Conservation (phyloP, 2,113 vertebrate genomes). For the Elanus axillaris region DNA sequence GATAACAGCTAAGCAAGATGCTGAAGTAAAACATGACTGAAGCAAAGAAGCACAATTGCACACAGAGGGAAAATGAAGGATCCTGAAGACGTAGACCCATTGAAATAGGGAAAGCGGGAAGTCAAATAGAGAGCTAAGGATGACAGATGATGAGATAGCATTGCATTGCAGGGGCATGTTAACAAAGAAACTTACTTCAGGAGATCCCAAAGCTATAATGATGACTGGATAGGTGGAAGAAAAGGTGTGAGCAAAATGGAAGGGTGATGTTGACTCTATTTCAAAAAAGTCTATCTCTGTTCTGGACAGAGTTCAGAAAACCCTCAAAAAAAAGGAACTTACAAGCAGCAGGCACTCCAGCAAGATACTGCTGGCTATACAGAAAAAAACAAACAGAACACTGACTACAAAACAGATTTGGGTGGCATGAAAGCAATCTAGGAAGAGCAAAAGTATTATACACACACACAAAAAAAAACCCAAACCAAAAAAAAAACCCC, state of each 20-base stretch:
- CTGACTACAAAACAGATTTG: neutral
- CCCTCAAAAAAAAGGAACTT: neutral
- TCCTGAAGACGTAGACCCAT: neutral
- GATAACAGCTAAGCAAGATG: neutral
- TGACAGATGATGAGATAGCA: rapidly evolving
- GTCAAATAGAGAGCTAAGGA: neutral
- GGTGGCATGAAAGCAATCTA: neutral
- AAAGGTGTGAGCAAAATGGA: neutral
- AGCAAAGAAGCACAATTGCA: neutral
- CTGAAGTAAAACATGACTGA: neutral
- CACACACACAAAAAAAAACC: too few relatives aligned
- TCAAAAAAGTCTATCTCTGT: neutral
- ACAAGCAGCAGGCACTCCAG: neutral
- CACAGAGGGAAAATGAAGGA: neutral
- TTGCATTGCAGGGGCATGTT: too few relatives aligned
- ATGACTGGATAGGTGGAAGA: neutral
- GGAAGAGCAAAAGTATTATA: neutral
- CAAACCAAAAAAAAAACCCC: too few relatives aligned
- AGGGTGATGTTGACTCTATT: neutral
- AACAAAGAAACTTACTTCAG: neutral
- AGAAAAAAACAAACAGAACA: neutral
- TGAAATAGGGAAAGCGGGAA: neutral
- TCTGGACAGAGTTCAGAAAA: neutral
- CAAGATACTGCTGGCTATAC: neutral
- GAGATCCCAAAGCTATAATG: neutral